A percentile compares a stretch with the other conserved stretches of the same genome.
Evolutionary conservation across 1,140 invertebrate species (phyloP).

Genomic region (Cyclina sinensis): DNA sequence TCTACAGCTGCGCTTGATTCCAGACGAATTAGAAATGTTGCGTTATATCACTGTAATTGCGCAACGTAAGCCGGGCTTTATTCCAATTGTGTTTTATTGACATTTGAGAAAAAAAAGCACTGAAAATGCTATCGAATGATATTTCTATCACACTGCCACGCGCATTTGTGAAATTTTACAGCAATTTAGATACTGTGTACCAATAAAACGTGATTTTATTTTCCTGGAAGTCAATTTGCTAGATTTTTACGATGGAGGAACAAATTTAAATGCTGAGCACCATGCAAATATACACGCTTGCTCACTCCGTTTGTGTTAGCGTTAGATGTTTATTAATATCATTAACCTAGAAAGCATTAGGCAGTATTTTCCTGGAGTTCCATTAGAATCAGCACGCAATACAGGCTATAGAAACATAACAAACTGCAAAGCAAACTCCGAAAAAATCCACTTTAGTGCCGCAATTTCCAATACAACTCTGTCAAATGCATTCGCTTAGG

Average conservation of each 20-base stretch:
- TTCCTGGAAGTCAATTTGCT: too few species aligned
- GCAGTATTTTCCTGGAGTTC: conserved; percentile 1
- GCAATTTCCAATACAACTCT: conserved; percentile 39
- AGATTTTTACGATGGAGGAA: too few species aligned
- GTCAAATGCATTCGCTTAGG: conserved; percentile 4
- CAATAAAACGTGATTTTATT: too few species aligned
- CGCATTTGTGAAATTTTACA: neutral
- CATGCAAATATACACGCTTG: neutral
- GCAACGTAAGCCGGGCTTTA: neutral
- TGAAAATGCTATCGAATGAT: neutral
- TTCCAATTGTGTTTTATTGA: neutral
- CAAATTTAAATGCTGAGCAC: too few species aligned
- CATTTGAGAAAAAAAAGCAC: neutral
- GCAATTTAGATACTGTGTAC: neutral
- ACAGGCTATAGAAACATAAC: neutral
- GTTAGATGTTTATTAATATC: conserved; percentile 32
- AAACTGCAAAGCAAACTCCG: neutral
- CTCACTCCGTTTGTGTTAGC: too few species aligned
- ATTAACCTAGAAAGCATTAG: neutral
- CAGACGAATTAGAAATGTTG: neutral
- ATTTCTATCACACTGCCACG: neutral
- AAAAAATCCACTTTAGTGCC: neutral
- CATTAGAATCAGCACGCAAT: conserved; percentile 1
- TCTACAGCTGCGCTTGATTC: neutral
- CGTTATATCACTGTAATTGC: neutral